Base-by-base conservation (phyloP, 2,797 vertebrate genomes). In the Vireo griseus region DNA sequence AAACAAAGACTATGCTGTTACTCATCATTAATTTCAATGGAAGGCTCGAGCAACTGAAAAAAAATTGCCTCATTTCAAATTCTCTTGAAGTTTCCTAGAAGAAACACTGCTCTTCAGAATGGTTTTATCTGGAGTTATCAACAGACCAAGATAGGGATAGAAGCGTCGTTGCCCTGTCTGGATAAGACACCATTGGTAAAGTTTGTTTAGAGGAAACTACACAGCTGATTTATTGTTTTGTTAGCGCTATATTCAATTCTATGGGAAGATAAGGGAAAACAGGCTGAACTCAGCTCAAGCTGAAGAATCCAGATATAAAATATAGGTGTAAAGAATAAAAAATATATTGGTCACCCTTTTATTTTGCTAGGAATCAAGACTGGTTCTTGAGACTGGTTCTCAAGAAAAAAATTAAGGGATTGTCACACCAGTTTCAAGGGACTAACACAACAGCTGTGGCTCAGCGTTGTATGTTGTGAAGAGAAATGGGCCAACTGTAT, bases 241-340 rank as follows among this genome's bases (percentile, higher is more conserved):
- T 90, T 95, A 92, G 39, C 76, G 77, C 83, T 95, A 19, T 67
- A 90, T 92, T 95, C 84, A 92, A n/a, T 68, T 84, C 52, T 83
- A 86, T 78, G 48, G 72, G 75, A 96, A 92, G 90, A 96, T 94
- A 96, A 92, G 58, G 55, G 18, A 91, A 97, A 97, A 74, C 29
- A 52, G 16, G 8, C 25, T 76, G 37, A 35, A 62, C 20, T 89
- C 48, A 67, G n/a, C 45, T 65, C 37, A 87, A 44, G 45, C 39
- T 77, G 45, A 93, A 84, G 7, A 55, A 16, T 45, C 83, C 74
- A 40, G 11, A 39, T 52, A 58, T 44, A 87, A 94, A 93, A 82
- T 59, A 69, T 3, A 74, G 20, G 48, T 57, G 13, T 28, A 55
- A 93, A 78, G 42, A 61, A 42, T 48, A 68, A 86, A 92, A 92